Evolutionary conservation across 2,113 vertebrate genomes (phyloP).

Genomic region (Philantomba maxwellii): DNA sequence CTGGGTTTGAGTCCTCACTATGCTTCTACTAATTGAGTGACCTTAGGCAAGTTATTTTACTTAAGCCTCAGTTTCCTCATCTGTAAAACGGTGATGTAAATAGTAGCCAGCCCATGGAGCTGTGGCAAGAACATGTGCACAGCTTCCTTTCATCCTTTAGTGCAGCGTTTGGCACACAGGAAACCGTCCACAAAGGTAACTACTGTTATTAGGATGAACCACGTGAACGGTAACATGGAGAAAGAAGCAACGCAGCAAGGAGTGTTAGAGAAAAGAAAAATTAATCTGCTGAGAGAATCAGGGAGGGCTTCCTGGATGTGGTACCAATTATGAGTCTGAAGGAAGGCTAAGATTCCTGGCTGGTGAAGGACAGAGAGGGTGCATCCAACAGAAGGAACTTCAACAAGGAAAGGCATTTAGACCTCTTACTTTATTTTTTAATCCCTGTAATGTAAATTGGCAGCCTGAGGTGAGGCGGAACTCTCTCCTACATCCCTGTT

Average conservation of each 20-base stretch:
- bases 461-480: not conserved
- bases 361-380: not conserved
- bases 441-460: not conserved
- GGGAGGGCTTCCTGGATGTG: conserved; percentile 26
- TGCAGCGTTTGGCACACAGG: not conserved
- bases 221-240: not conserved
- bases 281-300: not conserved
- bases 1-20: not conserved
- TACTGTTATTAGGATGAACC: not conserved
- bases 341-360: not conserved
- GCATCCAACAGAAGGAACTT: not conserved
- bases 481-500: not conserved
- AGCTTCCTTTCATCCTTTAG: not conserved
- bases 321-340: not conserved
- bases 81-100: not conserved
- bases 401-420: not conserved
- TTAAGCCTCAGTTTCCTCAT: not conserved
- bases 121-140: not conserved
- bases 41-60: not conserved
- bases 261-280: not conserved
- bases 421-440: not conserved
- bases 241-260: not conserved
- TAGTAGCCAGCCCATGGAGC: not conserved
- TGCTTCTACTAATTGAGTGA: not conserved
- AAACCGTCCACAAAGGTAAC: not conserved